Evolutionary conservation across 64 coral and sea anemone species (phyloP), one percentile per base, ranked within the genome.

Genomic region (Porites australiensis): DNA sequence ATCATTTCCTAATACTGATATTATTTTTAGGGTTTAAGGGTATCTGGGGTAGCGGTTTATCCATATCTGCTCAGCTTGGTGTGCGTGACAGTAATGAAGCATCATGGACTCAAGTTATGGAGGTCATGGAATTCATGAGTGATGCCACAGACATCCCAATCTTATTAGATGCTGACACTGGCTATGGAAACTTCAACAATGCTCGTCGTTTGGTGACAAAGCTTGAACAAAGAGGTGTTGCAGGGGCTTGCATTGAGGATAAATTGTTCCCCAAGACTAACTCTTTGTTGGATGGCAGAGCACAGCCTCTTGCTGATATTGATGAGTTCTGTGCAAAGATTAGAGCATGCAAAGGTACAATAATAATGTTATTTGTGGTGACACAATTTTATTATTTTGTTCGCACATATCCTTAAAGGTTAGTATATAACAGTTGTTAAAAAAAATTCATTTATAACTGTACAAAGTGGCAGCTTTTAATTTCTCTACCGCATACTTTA

Each of bases 111-210:
- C 98, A 99, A 72, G 98, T 99, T 46, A 79, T 93, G 61, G 98
- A 99, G 44, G 98, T 99, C 5, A 84, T 99, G 74, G 98, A 99
- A 53, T 99, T 99, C 83, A 99, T 99, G 98, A 99, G 98, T 89
- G 98, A 99, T 83, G 92, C 94, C 16, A 99, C 98, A 82, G 91
- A 99, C 46, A 79, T 99, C 64, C 98, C 98, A 12, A 99, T 99
- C 37, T 81, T 99, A 62, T 88, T 99, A 8, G 98, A 99, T 79
- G 98, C 98, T 67, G 98, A 99, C 75, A 99, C 98, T 72, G 98
- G 98, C 13, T 99, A 96, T 91, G 98, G 98, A 8, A 99, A 99
- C 72, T 99, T 99, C 44, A 99, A 99, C 50, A 99, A 99, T 88
- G 98, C 98, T 59, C 86, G 98, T 21, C 91, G 98, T 68, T 61